These are phyloP conservation scores for Ephydatia muelleri DNA, from an alignment of 37 sponge, comb jelly and placozoan species.

Conservation along the genomic window DNA sequence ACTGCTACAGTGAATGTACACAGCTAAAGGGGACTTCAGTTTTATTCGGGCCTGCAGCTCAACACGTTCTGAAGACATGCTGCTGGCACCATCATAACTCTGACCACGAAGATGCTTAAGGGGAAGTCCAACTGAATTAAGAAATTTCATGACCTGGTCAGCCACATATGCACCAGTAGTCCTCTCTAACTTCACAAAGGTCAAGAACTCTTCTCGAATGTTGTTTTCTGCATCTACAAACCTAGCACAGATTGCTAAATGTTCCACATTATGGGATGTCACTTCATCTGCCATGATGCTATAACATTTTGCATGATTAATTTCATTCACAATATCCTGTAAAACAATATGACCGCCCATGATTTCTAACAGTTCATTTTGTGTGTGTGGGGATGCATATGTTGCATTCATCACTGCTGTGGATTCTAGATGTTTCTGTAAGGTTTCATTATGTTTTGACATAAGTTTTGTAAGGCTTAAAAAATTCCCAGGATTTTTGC, in stretches of 20 bases:
- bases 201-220: conserved; percentile 1
- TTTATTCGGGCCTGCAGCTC: conserved; percentile 48
- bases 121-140: conserved; percentile 25
- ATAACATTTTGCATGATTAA: too few species aligned
- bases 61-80: conserved; percentile 32
- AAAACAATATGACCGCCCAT: too few species aligned
- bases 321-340: too few species aligned
- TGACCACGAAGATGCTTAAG: conserved; percentile 40
- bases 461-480: too few species aligned
- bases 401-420: too few species aligned
- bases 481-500: too few species aligned
- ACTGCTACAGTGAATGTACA: conserved; percentile 57
- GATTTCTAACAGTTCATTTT: too few species aligned
- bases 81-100: conserved; percentile 58
- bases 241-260: conserved; percentile 45
- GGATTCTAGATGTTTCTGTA: too few species aligned
- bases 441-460: too few species aligned
- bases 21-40: conserved; percentile 38
- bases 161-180: conserved; percentile 8
- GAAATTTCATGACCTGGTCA: neutral
- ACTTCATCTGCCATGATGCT: conserved; percentile 11
- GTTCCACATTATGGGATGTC: conserved; percentile 47
- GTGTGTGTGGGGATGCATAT: too few species aligned
- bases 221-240: conserved; percentile 39
- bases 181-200: neutral